Conservation (phyloP, 2,888 invertebrate species). For the Phlogophora meticulosa region DNA sequence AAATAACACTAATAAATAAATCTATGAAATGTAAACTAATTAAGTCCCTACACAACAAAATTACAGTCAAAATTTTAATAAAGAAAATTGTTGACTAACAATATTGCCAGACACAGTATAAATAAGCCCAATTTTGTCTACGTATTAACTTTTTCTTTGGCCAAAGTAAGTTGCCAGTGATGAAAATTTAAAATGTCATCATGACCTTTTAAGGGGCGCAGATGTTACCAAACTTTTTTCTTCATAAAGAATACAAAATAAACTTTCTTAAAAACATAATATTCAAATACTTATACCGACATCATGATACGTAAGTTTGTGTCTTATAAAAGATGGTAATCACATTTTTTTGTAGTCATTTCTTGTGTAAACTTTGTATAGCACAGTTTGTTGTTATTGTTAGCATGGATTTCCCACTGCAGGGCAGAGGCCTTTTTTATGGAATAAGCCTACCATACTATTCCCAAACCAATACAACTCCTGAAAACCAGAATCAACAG, state of each 20-base stretch:
- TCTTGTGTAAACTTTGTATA: neutral
- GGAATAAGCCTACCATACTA: no score
- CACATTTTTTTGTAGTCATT: neutral
- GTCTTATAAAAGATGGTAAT: conserved; percentile 7
- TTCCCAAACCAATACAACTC: no score
- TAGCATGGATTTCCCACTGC: no score
- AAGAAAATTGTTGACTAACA: conserved; percentile 11
- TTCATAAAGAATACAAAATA: conserved; percentile 40
- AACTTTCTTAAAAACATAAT: conserved; percentile 38
- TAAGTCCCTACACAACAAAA: conserved; percentile 1
- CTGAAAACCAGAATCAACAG: no score
- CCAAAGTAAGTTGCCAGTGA: conserved; percentile 46
- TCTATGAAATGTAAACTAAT: conserved; percentile 17
- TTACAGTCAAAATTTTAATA: conserved; percentile 8
- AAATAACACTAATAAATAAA: conserved; percentile 1
- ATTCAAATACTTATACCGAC: conserved; percentile 38
- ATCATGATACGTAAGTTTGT: conserved; percentile 16
- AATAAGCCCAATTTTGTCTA: conserved; percentile 24
- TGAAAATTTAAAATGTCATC: conserved; percentile 62
- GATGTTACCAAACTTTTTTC: conserved; percentile 55
- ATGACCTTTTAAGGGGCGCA: conserved; percentile 56
- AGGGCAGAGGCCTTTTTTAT: neutral
- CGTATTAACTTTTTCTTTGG: conserved; percentile 44
- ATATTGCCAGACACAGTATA: conserved; percentile 8
- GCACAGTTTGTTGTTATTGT: neutral